These are phyloP conservation scores for Nycticryphes semicollaris DNA, from an alignment of 2,113 vertebrate species.

Conservation along the genomic window DNA sequence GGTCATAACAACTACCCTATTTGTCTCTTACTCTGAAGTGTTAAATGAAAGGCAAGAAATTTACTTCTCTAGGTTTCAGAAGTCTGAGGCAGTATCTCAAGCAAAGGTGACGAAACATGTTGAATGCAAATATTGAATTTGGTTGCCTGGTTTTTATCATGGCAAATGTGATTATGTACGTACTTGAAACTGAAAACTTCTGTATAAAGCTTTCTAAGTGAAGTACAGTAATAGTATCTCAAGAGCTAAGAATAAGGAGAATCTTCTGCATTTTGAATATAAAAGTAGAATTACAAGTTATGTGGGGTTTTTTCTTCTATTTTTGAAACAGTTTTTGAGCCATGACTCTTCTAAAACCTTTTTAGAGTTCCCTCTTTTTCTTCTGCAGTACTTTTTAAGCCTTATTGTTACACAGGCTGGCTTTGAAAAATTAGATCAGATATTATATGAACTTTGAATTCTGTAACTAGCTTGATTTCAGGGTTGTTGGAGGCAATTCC, in stretches of 20 bases:
- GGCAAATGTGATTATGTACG: not conserved
- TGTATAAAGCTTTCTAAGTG: not conserved
- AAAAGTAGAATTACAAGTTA: not conserved
- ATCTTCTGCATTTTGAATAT: not conserved
- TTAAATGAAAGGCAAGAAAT: not conserved
- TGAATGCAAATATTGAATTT: not conserved
- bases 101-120: not conserved
- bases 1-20: not conserved
- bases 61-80: not conserved
- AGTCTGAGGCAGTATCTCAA: not conserved
- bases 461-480: not conserved
- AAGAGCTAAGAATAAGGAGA: not conserved
- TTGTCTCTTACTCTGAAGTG: not conserved
- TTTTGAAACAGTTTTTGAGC: not conserved
- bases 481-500: not conserved
- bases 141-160: not conserved
- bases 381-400: not conserved
- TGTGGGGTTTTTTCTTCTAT: fast-evolving
- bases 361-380: not conserved
- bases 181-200: not conserved
- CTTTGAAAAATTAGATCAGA: not conserved
- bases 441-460: not conserved
- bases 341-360: not conserved
- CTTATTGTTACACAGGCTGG: not conserved
- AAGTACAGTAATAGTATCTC: not conserved